Evolutionary conservation across 2,113 vertebrate species (phyloP), one percentile per base, ranked within the genome.

Genomic region (Protomyctophum bolini): DNA sequence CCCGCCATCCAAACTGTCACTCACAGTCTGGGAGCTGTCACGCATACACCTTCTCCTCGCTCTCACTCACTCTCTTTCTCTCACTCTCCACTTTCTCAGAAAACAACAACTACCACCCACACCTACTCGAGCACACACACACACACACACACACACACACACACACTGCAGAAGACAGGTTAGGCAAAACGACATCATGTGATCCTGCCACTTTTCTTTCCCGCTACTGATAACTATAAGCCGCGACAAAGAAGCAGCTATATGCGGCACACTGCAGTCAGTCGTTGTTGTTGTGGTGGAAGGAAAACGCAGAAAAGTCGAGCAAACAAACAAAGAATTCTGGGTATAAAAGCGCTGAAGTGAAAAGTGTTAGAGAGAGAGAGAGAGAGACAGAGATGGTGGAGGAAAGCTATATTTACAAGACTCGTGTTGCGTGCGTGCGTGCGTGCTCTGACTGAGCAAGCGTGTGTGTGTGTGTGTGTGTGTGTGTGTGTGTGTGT

Each of bases 161-260:
- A 21, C 33, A 3, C 33, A 6, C 65, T 56, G 58, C 63, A 21
- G 21, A 58, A 21, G 21, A 58, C 21, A 63, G 9, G 66, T 81
- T 84, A 83, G 63, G 73, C 47, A 10, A 21, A 21, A 60, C 33
- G 61, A 86, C 72, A 72, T 64, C 72, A 72, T 64, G 66, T 29
- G 82, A 80, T 81, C 86, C 73, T 83, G 83, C 74, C 87, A 91
- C 83, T 70, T 82, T 59, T 54, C 48, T 6, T 41, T 61, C 69
- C 67, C 68, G 70, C 70, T 21, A 21, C 21, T 77, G 82, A 88
- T 88, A n/a, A n/a, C n/a, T n/a, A n/a, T n/a, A 86, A 89, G 78
- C 79, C 57, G 4, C 69, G 76, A 90, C 81, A 83, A 41, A 81
- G 74, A 79, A 73, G 77, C 80, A 73, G 77, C 80, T 70, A 59